Evolutionary conservation across 2,113 vertebrate genomes (phyloP), one percentile per base, ranked within the genome.

Genomic region (Pithys albifrons): DNA sequence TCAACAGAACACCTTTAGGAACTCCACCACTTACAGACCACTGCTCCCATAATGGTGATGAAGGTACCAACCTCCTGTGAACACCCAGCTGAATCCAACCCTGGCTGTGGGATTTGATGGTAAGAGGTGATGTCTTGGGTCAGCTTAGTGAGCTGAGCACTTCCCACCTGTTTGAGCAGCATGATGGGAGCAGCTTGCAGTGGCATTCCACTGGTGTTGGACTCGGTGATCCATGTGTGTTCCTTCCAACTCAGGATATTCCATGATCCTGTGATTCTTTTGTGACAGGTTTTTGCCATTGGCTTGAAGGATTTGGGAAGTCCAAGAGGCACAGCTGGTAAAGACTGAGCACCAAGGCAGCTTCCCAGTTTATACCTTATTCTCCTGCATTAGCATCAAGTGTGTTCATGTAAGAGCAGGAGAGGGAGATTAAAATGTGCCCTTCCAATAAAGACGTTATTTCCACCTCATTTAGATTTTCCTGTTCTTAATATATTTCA

Each of bases 391-490:
- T 54, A 85, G 57, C 59, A 54, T 58, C 19, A 2, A 67, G 64
- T 73, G 74, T 81, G 66, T 65, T 92, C 89, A 12, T 78, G 72
- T 66, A 90, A 89, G 80, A 62, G 66, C 72, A 80, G 84, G 69
- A 71, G 66, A 85, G 65, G 85, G 84, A 95, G 81, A 94, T 97
- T 96, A 89, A 98, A 97, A 95, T 78, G 81, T 94, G 61, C 49
- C 71, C 85, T 91, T 92, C 87, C 71, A 97, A 97, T 97, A 95
- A 96, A 97, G 90, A 91, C 10, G 39, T 92, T 88, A 91, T 95
- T 97, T 97, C 95, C 91, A 95, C 75, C 82, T 79, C 97, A 97
- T 97, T 97, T 97, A 77, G 70, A 88, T 95, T 90, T 95, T 93
- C 94, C 92, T 85, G 39, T 95, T 95, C 97, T 96, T 71, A 84